Evolutionary conservation across 2,888 invertebrate genomes (phyloP), one percentile per base, ranked within the genome.

Genomic region (Abrostola tripartita): DNA sequence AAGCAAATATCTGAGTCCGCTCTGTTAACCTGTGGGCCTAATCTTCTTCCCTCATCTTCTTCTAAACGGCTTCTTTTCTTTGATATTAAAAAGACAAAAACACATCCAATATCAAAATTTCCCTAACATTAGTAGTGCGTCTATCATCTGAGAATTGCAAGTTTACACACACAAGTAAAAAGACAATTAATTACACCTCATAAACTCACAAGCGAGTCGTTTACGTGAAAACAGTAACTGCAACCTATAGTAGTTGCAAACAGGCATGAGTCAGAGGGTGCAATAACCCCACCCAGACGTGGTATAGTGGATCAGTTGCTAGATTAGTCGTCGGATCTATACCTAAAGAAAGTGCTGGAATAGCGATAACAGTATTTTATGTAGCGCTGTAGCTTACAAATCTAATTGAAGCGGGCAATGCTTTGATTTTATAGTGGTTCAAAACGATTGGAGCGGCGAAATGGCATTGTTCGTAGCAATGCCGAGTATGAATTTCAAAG

Each of bases 231-330:
- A 61, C 52, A 44, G 56, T 56, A 71, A 63, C 54, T 8, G 37
- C 35, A 61, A 14, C 42, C 49, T 53, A 24, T 70, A 64, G 68
- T 74, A 78, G 76, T 77, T 71, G 55, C 65, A 62, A 74, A 74
- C 66, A 60, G 35, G 65, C 72, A 80, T 90, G 90, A 90, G 79
- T 90, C 88, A 89, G 73, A 62, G 71, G 77, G 90, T 79, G 85
- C 89, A 88, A 84, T 83, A 87, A 89, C 90, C 90, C 72, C 71
- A 69, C 73, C 87, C 85, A 88, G 89, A 89, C 91, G 73, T 82
- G 75, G 81, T 63, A 58, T 65, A 65, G 66, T 67, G 75, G 85
- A 89, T 84, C 75, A 61, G 80, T 85, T 65, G 76, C 56, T 64
- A 66, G 85, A 85, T 81, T 69, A 72, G 71, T 85, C 73, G 52